Evolutionary conservation across 2,888 invertebrate species (phyloP), one percentile per base, ranked within the genome.

Genomic region (Gortyna flavago): DNA sequence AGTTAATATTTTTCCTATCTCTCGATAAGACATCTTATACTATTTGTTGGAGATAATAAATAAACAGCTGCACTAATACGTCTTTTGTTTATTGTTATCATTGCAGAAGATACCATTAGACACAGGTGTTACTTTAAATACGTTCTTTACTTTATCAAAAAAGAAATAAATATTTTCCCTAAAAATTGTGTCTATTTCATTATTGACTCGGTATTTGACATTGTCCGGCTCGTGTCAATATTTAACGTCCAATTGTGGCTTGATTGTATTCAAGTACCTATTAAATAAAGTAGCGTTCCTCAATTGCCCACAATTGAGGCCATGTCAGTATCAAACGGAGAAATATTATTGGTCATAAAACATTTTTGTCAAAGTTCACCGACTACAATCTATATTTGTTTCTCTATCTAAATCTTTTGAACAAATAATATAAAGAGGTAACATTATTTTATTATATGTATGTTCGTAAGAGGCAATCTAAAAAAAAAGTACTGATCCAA

Each of bases 221-320:
- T 62, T 66, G 65, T 38, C 48, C 44, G 4, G 6, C 41, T 44
- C 35, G 61, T 76, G 51, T 72, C 57, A 65, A 72, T 83, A 75
- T 72, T 71, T 62, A 51, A 29, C 29, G 48, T 57, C 41, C 54
- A 72, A 76, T 85, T 72, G 18, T 69, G 0, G 69, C 41, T 62
- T 69, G 64, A 77, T 76, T 76, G 41, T 48, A 41, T 48, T 35
- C 44, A 72, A 65, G 64, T 41, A 41, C 21, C 38, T 48, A 71
- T 35, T 64, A 51, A 59, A 72, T 54, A 51, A 18, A 83, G n/a
- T 29, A 61, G 51, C 64, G 57, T 48, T 35, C 32, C 21, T 70
- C 32, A 66, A 66, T 79, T 38, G 62, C n/a, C n/a, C n/a, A 9
- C 61, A 84, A 84, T 83, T 79, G 32, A 61, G 66, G 38, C 48